phyloP scores from a whole-genome alignment of 2,888 invertebrate species.

The Drosophila birchii region DNA sequence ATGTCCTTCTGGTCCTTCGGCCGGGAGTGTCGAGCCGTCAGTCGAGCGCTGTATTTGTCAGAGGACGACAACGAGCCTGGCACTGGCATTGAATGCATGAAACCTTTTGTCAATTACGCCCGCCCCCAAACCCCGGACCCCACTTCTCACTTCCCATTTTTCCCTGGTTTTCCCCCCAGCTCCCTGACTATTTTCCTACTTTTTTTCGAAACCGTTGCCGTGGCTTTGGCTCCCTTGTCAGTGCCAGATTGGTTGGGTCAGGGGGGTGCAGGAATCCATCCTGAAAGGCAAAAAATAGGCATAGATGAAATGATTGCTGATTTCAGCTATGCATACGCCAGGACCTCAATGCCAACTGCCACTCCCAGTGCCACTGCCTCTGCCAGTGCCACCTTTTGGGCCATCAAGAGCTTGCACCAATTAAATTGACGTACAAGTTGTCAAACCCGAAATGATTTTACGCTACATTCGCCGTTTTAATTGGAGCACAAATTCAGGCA shows the following conservation, averaged over 20 bases:
- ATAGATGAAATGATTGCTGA: slow-evolving; percentile 81
- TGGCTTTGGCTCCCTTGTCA: slow-evolving; percentile 38
- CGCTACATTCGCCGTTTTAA: slow-evolving; percentile 73
- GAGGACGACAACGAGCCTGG: slow-evolving; percentile 49
- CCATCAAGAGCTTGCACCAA: slow-evolving; percentile 66
- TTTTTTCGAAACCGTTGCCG: slow-evolving; percentile 29
- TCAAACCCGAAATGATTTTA: slow-evolving; percentile 74
- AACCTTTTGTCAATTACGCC: slow-evolving; percentile 81
- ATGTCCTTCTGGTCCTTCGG: slow-evolving; percentile 23
- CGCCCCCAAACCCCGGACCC: slow-evolving; percentile 16
- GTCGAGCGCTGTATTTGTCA: slow-evolving; percentile 70
- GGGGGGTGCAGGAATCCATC: slow-evolving; percentile 7
- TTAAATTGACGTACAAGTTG: slow-evolving; percentile 76
- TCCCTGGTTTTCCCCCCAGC: slow-evolving; percentile 7
- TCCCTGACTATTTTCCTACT: slow-evolving; percentile 10
- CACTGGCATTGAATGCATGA: slow-evolving; percentile 71
- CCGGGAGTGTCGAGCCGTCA: slow-evolving; percentile 51
- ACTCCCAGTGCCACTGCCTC: slow-evolving; percentile 21
- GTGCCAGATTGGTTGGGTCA: slow-evolving; percentile 25
- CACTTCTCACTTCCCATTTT: slow-evolving; percentile 35
- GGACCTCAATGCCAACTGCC: slow-evolving; percentile 18
- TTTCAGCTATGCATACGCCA: slow-evolving; percentile 64
- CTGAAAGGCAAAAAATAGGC: slow-evolving; percentile 51
- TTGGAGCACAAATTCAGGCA: slow-evolving; percentile 57
- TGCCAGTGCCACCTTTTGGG: slow-evolving; percentile 20